Evolutionary conservation across 2,797 vertebrate genomes (phyloP), one percentile per base, ranked within the genome.

Genomic region (Moxostoma hubbsi): DNA sequence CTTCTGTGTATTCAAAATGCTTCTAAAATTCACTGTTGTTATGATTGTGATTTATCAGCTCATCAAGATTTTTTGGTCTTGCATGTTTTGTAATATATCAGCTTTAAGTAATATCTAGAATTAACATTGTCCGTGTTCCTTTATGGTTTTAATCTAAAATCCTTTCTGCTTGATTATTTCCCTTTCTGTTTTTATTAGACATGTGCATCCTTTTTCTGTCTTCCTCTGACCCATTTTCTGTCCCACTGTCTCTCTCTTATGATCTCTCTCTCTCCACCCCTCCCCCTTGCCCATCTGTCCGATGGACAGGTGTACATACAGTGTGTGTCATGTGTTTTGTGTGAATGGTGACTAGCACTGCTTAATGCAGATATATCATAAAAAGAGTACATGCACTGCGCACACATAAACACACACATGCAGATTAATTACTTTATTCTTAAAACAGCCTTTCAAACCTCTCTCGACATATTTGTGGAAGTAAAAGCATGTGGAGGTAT

Each of bases 271-370:
- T 74, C 15, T 79, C 50, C 47, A 64, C 65, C 64, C 59, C 62
- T 79, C 79, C 75, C 83, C 80, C 82, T 55, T 12, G 69, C 53
- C 83, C 81, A 79, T 82, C 76, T 80, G 82, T 75, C 75, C 79
- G 69, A 73, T 72, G 53, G 64, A 80, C 71, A 81, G 72, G 59
- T 69, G 80, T 74, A 82, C 58, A 76, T 70, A 71, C 51, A 69
- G 74, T 74, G 47, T 54, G 58, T 61, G 59, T 6, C 47, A 62
- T 43, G 58, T 54, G 45, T 15, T 47, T 36, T 36, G 36, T 36
- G 36, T 50, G 18, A 77, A 67, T 82, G 64, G 50, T 82, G 71
- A 75, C 71, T 50, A 47, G n/a, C 51, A 53, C 24, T 7, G 12
- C 12, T 50, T 54, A 46, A 16, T 82, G 72, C 63, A 53, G 43